These are phyloP conservation scores for Eristalinus aeneus DNA, from an alignment of 2,888 invertebrate species.

Conservation along the genomic window DNA sequence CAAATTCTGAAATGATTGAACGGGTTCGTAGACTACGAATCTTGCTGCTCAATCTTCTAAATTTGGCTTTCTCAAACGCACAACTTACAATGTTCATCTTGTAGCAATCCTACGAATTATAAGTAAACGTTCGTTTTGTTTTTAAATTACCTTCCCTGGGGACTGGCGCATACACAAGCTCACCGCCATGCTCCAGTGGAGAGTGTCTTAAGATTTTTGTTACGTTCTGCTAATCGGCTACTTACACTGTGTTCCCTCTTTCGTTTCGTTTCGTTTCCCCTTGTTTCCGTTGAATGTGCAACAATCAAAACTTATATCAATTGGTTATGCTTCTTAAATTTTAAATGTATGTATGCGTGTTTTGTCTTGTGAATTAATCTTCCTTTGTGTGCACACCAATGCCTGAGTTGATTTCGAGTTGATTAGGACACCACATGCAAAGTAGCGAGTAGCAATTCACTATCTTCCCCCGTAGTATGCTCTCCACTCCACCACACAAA, in stretches of 20 bases:
- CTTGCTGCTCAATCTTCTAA: too few species aligned
- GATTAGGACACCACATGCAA: constrained; percentile 58
- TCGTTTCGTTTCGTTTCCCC: constrained; percentile 40
- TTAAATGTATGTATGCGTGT: constrained; percentile 44
- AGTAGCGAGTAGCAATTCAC: neutral
- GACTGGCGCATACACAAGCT: neutral
- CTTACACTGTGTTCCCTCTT: constrained; percentile 16
- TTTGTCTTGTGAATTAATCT: constrained; percentile 19
- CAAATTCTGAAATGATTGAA: too few species aligned
- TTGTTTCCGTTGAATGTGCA: constrained; percentile 24
- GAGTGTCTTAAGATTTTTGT: constrained; percentile 28
- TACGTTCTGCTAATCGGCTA: constrained; percentile 51
- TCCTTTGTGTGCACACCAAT: neutral
- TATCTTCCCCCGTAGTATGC: neutral
- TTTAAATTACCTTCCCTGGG: constrained; percentile 1
- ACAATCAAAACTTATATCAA: constrained; percentile 24
- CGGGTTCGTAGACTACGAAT: too few species aligned
- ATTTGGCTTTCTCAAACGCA: too few species aligned
- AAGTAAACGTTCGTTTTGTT: neutral
- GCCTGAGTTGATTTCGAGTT: constrained; percentile 9
- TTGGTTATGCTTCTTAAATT: constrained; percentile 58
- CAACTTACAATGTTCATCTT: neutral
- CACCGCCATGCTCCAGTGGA: constrained; percentile 5
- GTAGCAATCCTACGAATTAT: neutral
- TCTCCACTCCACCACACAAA: neutral